These are phyloP conservation scores for Leucoraja erinaceus DNA, from an alignment of 2,113 vertebrate species.

Conservation along the genomic window DNA sequence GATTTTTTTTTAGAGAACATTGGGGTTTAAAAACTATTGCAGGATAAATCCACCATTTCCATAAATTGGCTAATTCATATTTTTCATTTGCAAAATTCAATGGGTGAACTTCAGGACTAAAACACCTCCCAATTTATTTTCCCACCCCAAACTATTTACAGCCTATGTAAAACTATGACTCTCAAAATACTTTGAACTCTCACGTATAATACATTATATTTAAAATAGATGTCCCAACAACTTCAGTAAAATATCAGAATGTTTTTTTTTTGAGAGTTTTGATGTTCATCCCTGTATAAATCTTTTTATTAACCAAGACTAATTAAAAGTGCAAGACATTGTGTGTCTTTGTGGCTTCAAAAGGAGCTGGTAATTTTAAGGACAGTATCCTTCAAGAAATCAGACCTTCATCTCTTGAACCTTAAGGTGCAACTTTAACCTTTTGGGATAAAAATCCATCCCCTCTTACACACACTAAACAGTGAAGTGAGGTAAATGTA, in stretches of 20 bases:
- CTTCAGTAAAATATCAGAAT: constrained; percentile 71
- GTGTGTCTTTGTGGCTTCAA: constrained; percentile 28
- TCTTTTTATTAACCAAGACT: constrained; percentile 24
- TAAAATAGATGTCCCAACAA: constrained; percentile 59
- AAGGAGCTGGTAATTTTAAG: constrained; percentile 35
- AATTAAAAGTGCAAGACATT: constrained; percentile 37
- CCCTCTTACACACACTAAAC: too few species aligned
- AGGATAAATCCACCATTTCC: constrained; percentile 47
- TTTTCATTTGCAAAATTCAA: constrained; percentile 61
- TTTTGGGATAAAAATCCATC: not conserved
- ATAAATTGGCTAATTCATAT: constrained; percentile 42
- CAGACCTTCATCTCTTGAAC: not conserved
- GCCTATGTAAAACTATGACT: constrained; percentile 69
- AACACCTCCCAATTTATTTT: constrained; percentile 60
- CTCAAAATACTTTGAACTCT: constrained; percentile 75
- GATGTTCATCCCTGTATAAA: constrained; percentile 37
- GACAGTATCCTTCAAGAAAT: constrained; percentile 36
- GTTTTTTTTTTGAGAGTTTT: constrained; percentile 44
- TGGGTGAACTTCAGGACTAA: constrained; percentile 55
- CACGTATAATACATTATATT: constrained; percentile 78
- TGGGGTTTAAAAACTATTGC: constrained; percentile 58
- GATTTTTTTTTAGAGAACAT: constrained; percentile 51
- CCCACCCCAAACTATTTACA: constrained; percentile 72
- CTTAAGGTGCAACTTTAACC: constrained; percentile 1
- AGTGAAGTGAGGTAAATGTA: too few species aligned